These are phyloP conservation scores for Platyscapa corneri DNA, from an alignment of 1,140 invertebrate genomes.

Conservation along the genomic window DNA sequence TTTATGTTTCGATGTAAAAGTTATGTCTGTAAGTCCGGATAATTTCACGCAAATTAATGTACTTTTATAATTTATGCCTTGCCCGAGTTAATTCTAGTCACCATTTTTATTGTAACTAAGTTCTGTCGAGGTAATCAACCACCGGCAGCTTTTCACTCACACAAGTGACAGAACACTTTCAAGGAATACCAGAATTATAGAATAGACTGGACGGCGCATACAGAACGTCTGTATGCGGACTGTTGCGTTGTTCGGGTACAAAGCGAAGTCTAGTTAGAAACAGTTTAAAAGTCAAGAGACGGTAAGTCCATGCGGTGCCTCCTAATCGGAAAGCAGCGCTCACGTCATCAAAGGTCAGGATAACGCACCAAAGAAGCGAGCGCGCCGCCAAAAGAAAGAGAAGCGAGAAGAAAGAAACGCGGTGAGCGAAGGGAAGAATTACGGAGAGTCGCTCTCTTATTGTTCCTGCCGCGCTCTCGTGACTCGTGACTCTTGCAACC, in stretches of 20 bases:
- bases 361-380: too few species aligned
- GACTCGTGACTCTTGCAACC: slow-evolving; percentile 58
- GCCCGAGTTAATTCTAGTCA: neutral
- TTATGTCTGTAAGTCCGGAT: too few species aligned
- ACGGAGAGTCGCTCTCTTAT: slow-evolving; percentile 32
- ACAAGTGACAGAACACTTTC: neutral
- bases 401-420: slow-evolving; percentile 14
- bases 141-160: neutral
- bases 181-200: too few species aligned
- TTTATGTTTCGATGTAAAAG: too few species aligned
- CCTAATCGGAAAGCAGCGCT: neutral
- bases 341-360: too few species aligned
- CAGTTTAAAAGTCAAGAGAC: neutral
- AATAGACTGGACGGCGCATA: too few species aligned
- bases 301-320: neutral
- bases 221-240: too few species aligned
- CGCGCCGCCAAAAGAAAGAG: neutral
- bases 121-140: too few species aligned
- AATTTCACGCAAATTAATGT: too few species aligned
- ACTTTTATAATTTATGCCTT: neutral
- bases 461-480: slow-evolving; percentile 59
- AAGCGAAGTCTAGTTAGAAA: neutral
- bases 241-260: too few species aligned
- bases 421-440: neutral
- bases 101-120: neutral